phyloP scores from a whole-genome alignment of 1,140 invertebrate species.

The Macrocentrus cingulum region DNA sequence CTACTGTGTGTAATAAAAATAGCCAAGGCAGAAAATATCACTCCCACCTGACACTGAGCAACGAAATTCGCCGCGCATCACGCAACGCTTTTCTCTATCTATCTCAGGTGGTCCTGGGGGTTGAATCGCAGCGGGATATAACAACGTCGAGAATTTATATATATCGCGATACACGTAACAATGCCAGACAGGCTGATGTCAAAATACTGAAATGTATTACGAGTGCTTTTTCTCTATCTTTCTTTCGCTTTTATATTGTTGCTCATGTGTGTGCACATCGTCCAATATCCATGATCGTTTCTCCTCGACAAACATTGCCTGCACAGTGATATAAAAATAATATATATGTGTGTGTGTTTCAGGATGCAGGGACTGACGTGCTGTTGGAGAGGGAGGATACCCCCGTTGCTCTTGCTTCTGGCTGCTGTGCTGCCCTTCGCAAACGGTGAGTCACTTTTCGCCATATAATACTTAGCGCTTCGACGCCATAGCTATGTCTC shows the following conservation, averaged over 20 bases:
- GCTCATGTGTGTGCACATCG: background rate
- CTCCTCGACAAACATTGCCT: conserved; percentile 1
- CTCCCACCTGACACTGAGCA: too few relatives aligned
- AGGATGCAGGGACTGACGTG: conserved; percentile 52
- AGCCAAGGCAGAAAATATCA: too few relatives aligned
- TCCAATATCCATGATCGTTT: conserved; percentile 17
- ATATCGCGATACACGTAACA: conserved; percentile 14
- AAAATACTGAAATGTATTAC: conserved; percentile 18
- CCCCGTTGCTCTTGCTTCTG: conserved; percentile 42
- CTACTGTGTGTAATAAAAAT: too few relatives aligned
- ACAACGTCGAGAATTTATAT: conserved; percentile 18
- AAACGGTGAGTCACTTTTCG: conserved; percentile 52
- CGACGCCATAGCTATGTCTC: conserved; percentile 8
- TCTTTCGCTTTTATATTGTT: conserved; percentile 9
- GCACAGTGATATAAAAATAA: conserved; percentile 13
- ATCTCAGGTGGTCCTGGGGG: conserved; percentile 5
- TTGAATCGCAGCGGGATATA: conserved; percentile 5
- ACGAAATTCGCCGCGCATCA: conserved; percentile 15
- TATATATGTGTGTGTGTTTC: conserved; percentile 36
- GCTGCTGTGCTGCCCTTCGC: conserved; percentile 42
- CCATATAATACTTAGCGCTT: conserved; percentile 32
- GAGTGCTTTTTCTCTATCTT: conserved; percentile 16
- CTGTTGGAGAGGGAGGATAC: conserved; percentile 42
- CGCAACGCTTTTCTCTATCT: conserved; percentile 3
- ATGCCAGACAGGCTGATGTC: conserved; percentile 18